Percentiles rank a stretch among this genome's conserved stretches.
These are phyloP conservation scores for Parazoanthus darwini DNA, from an alignment of 92 coral and sea anemone genomes.

Conservation along the genomic window DNA sequence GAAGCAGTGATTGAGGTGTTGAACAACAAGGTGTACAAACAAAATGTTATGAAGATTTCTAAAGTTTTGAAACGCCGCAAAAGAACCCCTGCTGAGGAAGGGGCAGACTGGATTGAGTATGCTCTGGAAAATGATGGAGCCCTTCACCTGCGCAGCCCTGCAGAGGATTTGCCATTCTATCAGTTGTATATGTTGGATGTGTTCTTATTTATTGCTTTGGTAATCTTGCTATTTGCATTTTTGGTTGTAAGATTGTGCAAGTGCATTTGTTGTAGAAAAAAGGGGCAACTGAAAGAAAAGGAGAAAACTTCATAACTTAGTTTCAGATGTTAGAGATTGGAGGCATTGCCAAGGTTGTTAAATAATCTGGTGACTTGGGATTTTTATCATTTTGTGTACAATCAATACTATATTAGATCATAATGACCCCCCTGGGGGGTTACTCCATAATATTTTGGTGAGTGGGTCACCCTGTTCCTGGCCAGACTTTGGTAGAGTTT, in stretches of 20 bases:
- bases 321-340: too few species aligned
- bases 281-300: slow-evolving; percentile 26
- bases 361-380: not conserved
- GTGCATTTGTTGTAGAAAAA: slow-evolving; percentile 32
- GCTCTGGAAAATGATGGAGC: slow-evolving; percentile 52
- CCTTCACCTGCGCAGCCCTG: slow-evolving; percentile 41
- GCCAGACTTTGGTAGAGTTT: too few species aligned
- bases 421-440: too few species aligned
- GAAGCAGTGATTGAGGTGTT: slow-evolving; percentile 41
- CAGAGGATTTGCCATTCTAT: slow-evolving; percentile 42
- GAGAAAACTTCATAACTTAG: not conserved
- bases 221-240: slow-evolving; percentile 19
- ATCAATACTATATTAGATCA: too few species aligned
- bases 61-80: slow-evolving; percentile 41
- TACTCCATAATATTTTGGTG: too few species aligned
- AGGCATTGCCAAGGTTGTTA: not conserved
- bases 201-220: slow-evolving; percentile 28
- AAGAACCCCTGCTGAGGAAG: slow-evolving; percentile 48
- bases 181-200: slow-evolving; percentile 51
- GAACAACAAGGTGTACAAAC: slow-evolving; percentile 36
- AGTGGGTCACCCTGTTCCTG: too few species aligned
- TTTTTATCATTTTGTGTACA: too few species aligned
- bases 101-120: slow-evolving; percentile 60
- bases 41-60: slow-evolving; percentile 35
- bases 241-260: slow-evolving; percentile 24